Conservation (phyloP, 2,888 invertebrate genomes). For the Lamellibrachia columna region DNA sequence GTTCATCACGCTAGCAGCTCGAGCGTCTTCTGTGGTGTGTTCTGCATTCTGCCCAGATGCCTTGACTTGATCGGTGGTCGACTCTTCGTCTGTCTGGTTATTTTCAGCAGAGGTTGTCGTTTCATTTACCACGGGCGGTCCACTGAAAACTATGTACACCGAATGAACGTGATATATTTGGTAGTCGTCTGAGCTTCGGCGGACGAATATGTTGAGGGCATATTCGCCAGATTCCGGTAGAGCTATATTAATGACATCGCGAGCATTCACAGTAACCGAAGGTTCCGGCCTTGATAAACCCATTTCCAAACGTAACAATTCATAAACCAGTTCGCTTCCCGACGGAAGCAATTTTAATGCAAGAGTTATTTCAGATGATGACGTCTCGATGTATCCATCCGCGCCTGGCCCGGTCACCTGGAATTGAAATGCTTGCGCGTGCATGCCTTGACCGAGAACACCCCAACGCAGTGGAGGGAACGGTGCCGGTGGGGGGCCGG, state of each 20-base stretch:
- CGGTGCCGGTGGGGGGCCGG: not conserved
- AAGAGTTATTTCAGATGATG: not conserved
- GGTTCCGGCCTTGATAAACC: not conserved
- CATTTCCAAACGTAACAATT: not conserved
- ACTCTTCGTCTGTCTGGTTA: not conserved
- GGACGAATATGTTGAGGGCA: slow-evolving; percentile 58
- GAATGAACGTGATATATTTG: not conserved
- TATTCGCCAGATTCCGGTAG: slow-evolving; percentile 57
- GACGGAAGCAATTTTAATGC: not conserved
- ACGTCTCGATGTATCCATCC: not conserved
- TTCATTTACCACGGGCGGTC: not conserved
- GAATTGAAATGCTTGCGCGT: not conserved
- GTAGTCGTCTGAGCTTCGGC: not conserved
- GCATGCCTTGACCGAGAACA: not conserved
- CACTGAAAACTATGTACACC: not conserved
- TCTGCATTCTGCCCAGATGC: not conserved
- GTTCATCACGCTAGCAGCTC: not conserved
- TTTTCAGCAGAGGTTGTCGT: not conserved
- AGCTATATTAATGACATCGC: slow-evolving; percentile 45
- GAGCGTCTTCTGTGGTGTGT: not conserved
- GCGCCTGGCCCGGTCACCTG: not conserved
- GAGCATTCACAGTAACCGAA: not conserved
- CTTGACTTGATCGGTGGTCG: not conserved
- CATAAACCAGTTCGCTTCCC: not conserved
- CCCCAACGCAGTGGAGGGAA: not conserved